Base-by-base conservation (phyloP, 2,888 invertebrate species). In the Strigamia maritima region DNA sequence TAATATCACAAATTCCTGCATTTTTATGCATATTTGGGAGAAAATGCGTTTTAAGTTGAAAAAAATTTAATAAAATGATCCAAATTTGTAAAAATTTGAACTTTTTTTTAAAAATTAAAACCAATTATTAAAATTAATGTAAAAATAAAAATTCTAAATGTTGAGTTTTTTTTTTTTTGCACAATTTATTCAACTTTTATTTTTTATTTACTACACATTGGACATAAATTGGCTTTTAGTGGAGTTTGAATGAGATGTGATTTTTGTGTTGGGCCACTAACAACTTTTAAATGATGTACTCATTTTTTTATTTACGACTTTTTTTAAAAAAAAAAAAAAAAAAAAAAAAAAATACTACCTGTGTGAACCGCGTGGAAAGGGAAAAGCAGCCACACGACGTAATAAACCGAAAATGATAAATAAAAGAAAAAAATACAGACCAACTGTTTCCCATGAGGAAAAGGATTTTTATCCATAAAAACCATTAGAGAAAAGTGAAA, bases 241-340 rank as follows among this genome's bases (percentile, higher is more conserved):
- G 60, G 10, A 24, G 0, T 3, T 44, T 16, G 44, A 22, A 65
- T 22, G 60, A 65, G 60, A 65, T 65, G 14, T 65, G 60, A 65
- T 65, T 65, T 65, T 65, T 65, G 60, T 65, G 60, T 22, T 65
- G 24, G 19, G 60, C 24, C 1, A 65, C 60, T 65, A 65, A 65
- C 60, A 65, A 65, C 60, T 65, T n/a, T 65, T n/a, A 65, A 65
- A 24, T 19, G 60, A n/a, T 19, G 60, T 19, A 65, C 60, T 24
- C 60, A 65, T 65, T 65, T 65, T 65, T 65, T 65, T 65, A 65
- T 65, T 65, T 65, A 65, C 60, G 60, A 22, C 60, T 65, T 65
- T 65, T 65, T n/a, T n/a, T n/a, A n/a, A n/a, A n/a, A n/a, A n/a
- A n/a, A n/a, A n/a, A n/a, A n/a, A n/a, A n/a, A n/a, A n/a, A n/a